Conservation (phyloP, 2,888 invertebrate genomes). For the Pristionchus entomophagus region DNA sequence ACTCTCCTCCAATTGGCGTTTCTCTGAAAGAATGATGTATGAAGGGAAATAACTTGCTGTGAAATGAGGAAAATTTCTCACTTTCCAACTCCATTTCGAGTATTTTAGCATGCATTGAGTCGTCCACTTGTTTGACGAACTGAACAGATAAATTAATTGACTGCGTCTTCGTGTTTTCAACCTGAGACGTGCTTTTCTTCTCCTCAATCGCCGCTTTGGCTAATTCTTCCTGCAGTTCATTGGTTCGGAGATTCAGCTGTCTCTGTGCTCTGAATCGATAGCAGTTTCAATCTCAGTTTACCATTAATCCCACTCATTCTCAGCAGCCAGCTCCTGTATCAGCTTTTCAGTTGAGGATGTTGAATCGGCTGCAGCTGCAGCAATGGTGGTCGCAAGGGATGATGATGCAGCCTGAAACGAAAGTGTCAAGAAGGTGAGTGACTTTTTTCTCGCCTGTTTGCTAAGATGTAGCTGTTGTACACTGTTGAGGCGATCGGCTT, state of each 20-base stretch:
- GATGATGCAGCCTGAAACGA: neutral
- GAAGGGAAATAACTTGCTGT: too few relatives aligned
- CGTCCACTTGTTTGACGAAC: neutral
- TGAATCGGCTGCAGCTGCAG: conserved; percentile 4
- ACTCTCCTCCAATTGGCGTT: neutral
- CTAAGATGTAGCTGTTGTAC: neutral
- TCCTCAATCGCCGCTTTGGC: neutral
- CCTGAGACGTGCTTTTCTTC: neutral
- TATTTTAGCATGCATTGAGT: neutral
- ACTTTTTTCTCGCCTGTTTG: neutral
- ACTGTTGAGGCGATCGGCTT: neutral
- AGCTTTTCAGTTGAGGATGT: neutral
- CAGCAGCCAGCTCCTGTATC: neutral
- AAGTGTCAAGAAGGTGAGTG: neutral
- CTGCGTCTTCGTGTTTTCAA: neutral
- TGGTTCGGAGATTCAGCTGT: neutral
- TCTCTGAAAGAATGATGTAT: too few relatives aligned
- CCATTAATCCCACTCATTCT: neutral
- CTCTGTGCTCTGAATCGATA: neutral
- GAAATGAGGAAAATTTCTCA: neutral
- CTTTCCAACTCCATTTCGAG: neutral
- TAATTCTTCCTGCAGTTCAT: neutral
- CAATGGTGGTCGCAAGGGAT: neutral
- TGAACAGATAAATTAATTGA: neutral
- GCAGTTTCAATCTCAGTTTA: neutral